Conservation (phyloP, 2,888 invertebrate species). For the Trichogramma evanescens region DNA sequence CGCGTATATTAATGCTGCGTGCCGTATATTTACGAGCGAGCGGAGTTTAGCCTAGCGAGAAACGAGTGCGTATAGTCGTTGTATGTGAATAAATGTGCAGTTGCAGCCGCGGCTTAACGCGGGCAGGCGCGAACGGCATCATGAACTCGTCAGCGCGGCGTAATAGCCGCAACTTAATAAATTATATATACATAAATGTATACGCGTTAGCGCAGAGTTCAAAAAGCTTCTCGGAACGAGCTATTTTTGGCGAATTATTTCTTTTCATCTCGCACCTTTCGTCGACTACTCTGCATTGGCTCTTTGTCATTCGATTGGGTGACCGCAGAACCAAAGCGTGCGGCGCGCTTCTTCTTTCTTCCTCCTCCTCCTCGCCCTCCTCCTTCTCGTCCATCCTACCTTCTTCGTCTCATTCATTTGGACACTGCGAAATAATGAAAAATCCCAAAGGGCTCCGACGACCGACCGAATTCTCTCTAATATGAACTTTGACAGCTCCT, state of each 20-base stretch:
- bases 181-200: constrained; percentile 34
- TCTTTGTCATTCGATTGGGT: too few relatives aligned
- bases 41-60: background rate
- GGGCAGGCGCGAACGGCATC: constrained; percentile 24
- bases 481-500: too few relatives aligned
- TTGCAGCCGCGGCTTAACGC: constrained; percentile 34
- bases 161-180: constrained; percentile 42
- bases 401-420: too few relatives aligned
- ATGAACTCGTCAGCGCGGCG: constrained; percentile 26
- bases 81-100: constrained; percentile 12
- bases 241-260: constrained; percentile 39
- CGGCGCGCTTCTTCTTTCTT: too few relatives aligned
- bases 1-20: too few relatives aligned
- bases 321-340: too few relatives aligned
- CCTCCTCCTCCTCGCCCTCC: too few relatives aligned
- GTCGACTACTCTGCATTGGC: background rate
- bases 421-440: too few relatives aligned
- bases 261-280: constrained; percentile 29
- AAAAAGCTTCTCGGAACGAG: constrained; percentile 42
- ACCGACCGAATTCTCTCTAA: too few relatives aligned
- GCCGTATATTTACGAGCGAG: too few relatives aligned
- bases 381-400: too few relatives aligned
- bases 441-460: too few relatives aligned
- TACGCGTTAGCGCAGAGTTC: constrained; percentile 35
- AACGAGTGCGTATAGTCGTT: background rate